These are phyloP conservation scores for Gorsachius goisagi DNA, from an alignment of 2,113 vertebrate species.

Conservation along the genomic window DNA sequence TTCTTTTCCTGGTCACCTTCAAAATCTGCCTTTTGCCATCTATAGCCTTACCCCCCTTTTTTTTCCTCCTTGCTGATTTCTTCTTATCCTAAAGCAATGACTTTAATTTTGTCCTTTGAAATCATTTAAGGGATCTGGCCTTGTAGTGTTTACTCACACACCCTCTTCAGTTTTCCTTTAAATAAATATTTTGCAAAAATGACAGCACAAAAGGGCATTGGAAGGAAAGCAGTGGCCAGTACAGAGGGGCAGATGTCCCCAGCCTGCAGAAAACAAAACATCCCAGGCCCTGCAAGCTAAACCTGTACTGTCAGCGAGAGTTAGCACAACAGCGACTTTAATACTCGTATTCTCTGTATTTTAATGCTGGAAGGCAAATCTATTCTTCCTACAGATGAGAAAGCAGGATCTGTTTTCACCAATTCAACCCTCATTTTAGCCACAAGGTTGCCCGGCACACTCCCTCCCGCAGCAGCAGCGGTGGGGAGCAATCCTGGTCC, in stretches of 20 bases:
- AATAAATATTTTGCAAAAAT: constrained; percentile 38
- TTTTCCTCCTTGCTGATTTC: neutral
- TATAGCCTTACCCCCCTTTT: neutral
- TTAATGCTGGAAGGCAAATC: neutral
- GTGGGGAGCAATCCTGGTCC: neutral
- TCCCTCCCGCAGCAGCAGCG: neutral
- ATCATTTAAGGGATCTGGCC: neutral
- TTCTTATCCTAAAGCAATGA: neutral
- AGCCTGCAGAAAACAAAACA: neutral
- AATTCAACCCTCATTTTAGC: neutral
- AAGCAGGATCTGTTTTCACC: neutral
- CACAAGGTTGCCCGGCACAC: neutral
- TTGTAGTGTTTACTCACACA: neutral
- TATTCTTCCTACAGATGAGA: neutral
- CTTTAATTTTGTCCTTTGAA: constrained; percentile 13
- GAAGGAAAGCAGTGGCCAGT: neutral
- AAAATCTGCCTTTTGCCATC: neutral
- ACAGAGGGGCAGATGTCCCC: neutral
- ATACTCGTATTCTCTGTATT: neutral
- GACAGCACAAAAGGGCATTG: neutral
- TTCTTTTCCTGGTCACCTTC: constrained; percentile 15
- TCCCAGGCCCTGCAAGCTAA: neutral
- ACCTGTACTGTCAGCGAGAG: neutral
- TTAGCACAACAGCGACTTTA: neutral
- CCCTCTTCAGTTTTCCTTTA: neutral